Base-by-base conservation (phyloP, 2,888 invertebrate species). In the Himalopsyche anomala region DNA sequence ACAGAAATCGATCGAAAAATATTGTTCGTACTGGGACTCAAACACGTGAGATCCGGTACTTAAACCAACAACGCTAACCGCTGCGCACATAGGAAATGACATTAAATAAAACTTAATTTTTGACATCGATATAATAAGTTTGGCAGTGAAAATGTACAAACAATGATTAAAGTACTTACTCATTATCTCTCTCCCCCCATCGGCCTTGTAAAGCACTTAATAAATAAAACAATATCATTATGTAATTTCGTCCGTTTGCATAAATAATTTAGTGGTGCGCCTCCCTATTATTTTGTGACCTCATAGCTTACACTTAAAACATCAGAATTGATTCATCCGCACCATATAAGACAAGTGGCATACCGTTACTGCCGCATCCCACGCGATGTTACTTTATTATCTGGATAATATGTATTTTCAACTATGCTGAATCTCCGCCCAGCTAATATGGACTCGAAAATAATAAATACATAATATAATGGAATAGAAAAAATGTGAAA, bases 311-410 rank as follows among this genome's bases (percentile, higher is more conserved):
- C 74, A 74, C 74, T 74, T 74, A 74, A 36, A 36, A 28, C 19
- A 15, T 36, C 12, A 62, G 74, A 74, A 74, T 74, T 74, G 74
- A 74, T 74, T 74, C 74, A 74, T 74, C 74, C 74, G 74, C 74
- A 74, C 74, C 74, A 74, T 74, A 74, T 74, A 74, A 74, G 74
- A 74, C 74, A 74, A 74, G 74, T 74, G 74, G 74, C 74, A 36
- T 74, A 74, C 74, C 36, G 74, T 74, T 74, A 74, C 11, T 5
- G 36, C 15, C 15, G 74, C 74, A 74, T 74, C 74, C 74, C 74
- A 74, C 74, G 74, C 74, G 5, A 36, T 36, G 74, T 74, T 74
- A 74, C 38, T 74, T 74, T 62, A 28, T 19, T 74, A 74, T 74
- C 38, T 74, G 28, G 74, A 74, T 74, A 28, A 28, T 28, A 38